Percentiles rank a stretch among this genome's conserved stretches.
phyloP scores from a whole-genome alignment of 1,140 invertebrate species.

The Nomia melanderi region DNA sequence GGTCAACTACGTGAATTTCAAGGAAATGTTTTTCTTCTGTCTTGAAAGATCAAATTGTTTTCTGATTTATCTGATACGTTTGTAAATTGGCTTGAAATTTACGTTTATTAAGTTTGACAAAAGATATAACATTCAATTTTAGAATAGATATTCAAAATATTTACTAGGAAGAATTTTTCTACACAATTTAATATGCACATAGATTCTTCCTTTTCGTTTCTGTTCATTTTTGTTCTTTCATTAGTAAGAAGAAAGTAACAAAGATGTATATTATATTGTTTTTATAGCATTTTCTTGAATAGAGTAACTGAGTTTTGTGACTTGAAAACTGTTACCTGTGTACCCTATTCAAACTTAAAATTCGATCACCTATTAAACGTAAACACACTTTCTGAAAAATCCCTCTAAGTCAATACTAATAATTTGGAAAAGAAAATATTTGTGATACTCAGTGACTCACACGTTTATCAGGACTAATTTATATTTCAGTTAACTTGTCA shows the following conservation, averaged over 20 bases:
- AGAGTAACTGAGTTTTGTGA: constrained; percentile 56
- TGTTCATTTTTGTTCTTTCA: not conserved
- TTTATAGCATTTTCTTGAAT: constrained; percentile 22
- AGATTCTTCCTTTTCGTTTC: not conserved
- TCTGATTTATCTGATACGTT: not conserved
- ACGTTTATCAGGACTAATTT: constrained; percentile 44
- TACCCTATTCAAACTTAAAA: constrained; percentile 12
- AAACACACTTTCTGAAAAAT: constrained; percentile 33
- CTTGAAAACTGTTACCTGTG: constrained; percentile 2
- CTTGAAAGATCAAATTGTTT: not conserved
- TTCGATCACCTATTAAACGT: constrained; percentile 33
- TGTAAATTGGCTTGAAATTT: not conserved
- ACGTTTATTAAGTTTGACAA: not conserved
- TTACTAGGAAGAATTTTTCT: not conserved
- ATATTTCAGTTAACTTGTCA: constrained; percentile 48
- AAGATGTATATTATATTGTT: not conserved
- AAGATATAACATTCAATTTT: not conserved
- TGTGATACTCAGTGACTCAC: constrained; percentile 57
- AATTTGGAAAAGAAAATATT: constrained; percentile 28
- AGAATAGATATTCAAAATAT: not conserved
- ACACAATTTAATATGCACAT: not conserved
- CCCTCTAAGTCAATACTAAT: constrained; percentile 61
- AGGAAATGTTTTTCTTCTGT: constrained; percentile 32
- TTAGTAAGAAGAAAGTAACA: not conserved
- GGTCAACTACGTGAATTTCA: constrained; percentile 23